Evolutionary conservation across 2,888 invertebrate genomes (phyloP).

Genomic region (Lysandra bellargus): DNA sequence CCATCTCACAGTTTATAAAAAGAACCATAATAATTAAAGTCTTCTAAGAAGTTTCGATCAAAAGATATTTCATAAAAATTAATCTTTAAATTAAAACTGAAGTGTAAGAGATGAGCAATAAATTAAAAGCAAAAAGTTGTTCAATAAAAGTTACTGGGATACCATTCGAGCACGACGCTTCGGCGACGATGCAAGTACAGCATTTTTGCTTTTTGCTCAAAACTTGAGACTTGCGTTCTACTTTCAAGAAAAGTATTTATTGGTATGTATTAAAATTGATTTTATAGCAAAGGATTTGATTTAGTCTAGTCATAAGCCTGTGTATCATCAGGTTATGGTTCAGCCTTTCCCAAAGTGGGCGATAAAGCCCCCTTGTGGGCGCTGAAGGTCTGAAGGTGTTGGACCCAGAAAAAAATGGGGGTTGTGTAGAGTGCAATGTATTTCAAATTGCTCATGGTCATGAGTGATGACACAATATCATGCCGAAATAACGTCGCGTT

Average conservation of each 20-base stretch:
- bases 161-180: background rate
- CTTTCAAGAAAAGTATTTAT: background rate
- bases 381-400: too few relatives aligned
- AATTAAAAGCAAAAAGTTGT: constrained; percentile 17
- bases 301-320: background rate
- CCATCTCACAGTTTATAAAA: background rate
- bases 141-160: constrained; percentile 1
- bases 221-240: background rate
- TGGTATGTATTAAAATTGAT: background rate
- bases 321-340: too few relatives aligned
- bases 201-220: background rate
- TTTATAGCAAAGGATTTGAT: background rate
- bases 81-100: background rate
- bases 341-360: too few relatives aligned
- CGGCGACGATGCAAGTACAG: background rate
- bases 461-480: too few relatives aligned
- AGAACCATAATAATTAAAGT: background rate
- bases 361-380: too few relatives aligned
- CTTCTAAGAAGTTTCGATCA: background rate
- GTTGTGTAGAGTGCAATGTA: too few relatives aligned
- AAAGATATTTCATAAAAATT: constrained; percentile 9
- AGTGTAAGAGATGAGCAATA: constrained; percentile 1
- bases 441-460: too few relatives aligned
- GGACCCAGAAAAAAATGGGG: too few relatives aligned
- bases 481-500: too few relatives aligned